These are phyloP conservation scores for Chinchilla lanigera DNA, from an alignment of 2,113 vertebrate genomes.

Conservation along the genomic window DNA sequence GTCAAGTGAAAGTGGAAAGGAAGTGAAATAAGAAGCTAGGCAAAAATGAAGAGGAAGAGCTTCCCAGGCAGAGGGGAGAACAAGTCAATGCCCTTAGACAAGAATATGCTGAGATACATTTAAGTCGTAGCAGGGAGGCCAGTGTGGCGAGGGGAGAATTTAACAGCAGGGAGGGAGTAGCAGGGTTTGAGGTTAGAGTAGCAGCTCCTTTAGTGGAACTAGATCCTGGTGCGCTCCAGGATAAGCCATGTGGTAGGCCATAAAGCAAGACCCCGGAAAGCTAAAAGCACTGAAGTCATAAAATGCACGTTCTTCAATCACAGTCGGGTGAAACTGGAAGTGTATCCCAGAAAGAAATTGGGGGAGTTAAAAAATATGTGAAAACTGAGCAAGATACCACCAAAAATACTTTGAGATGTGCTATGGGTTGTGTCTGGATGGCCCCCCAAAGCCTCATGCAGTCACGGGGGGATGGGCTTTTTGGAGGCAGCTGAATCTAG, in stretches of 20 bases:
- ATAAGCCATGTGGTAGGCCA: neutral
- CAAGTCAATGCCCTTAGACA: neutral
- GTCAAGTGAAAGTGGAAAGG: neutral
- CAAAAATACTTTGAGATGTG: neutral
- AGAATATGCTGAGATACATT: neutral
- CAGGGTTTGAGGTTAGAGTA: neutral
- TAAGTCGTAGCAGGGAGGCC: neutral
- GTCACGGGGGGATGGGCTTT: too few relatives aligned
- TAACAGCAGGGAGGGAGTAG: neutral
- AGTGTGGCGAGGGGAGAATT: neutral
- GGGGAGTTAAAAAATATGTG: neutral
- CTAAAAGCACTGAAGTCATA: neutral
- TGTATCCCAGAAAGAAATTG: neutral
- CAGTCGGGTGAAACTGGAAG: neutral
- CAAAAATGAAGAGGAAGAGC: neutral
- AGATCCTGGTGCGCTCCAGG: neutral
- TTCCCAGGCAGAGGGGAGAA: neutral
- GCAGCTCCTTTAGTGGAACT: neutral
- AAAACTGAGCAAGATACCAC: neutral
- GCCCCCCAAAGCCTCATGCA: too few relatives aligned
- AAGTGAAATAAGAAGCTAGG: neutral
- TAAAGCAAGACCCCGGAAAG: neutral
- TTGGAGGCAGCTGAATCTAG: too few relatives aligned
- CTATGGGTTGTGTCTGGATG: too few relatives aligned
- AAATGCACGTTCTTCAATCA: accelerated